Percentiles rank a stretch among this genome's conserved stretches.
Conservation (phyloP, 2,888 invertebrate genomes). For the Sphinx pinastri region DNA sequence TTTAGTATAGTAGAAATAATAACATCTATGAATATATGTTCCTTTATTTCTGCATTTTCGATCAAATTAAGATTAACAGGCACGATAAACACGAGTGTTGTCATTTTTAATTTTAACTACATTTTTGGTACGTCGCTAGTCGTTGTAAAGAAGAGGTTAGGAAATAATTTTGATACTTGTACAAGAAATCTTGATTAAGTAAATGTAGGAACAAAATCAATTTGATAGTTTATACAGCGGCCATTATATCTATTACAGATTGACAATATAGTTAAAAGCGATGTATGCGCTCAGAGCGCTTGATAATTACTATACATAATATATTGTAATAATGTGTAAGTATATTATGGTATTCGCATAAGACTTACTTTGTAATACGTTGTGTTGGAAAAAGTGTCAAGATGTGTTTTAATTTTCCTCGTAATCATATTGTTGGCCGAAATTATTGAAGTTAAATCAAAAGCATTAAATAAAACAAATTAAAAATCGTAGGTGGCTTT, state of each 20-base stretch:
- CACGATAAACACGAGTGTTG: background rate
- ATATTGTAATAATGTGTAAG: conserved; percentile 6
- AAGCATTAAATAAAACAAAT: too few relatives aligned
- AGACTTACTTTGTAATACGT: conserved; percentile 12
- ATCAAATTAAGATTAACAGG: background rate
- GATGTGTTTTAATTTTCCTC: background rate
- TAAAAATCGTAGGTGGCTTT: background rate
- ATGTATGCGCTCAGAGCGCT: conserved; percentile 39
- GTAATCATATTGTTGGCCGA: background rate
- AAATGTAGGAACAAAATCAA: conserved; percentile 30
- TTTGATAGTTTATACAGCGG: conserved; percentile 31
- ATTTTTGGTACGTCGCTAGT: conserved; percentile 33
- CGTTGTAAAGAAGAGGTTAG: conserved; percentile 32
- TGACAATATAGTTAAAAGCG: conserved; percentile 42
- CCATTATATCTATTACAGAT: conserved; percentile 41
- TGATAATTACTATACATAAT: conserved; percentile 10
- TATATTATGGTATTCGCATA: conserved; percentile 5
- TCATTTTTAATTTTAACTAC: conserved; percentile 21
- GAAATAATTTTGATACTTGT: conserved; percentile 24
- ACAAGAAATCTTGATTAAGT: conserved; percentile 22
- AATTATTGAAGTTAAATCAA: background rate
- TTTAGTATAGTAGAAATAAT: background rate
- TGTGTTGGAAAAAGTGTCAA: background rate
- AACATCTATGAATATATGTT: background rate
- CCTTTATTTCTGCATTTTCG: conserved; percentile 3